Percentiles rank a stretch among this genome's conserved stretches.
These are phyloP conservation scores for Raja brachyura DNA, from an alignment of 2,113 vertebrate species.

Conservation along the genomic window DNA sequence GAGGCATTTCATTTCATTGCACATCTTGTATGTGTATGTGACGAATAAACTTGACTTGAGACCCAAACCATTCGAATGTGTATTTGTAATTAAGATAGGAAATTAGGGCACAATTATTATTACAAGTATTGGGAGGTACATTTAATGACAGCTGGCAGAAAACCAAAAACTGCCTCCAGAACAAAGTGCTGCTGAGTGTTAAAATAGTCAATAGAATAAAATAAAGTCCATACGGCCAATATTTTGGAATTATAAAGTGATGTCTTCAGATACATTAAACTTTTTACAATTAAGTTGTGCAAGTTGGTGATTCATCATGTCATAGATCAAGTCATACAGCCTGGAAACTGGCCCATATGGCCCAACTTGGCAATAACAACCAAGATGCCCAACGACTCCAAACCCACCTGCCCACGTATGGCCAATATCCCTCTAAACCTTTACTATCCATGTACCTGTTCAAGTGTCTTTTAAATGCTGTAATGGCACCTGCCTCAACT, in stretches of 20 bases:
- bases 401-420: no score
- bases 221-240: background rate
- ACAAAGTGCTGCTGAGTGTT: background rate
- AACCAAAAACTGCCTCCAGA: background rate
- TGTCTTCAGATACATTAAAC: background rate
- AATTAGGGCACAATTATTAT: background rate
- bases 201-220: background rate
- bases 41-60: no score
- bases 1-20: no score
- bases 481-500: no score
- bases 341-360: no score
- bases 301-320: background rate
- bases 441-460: no score
- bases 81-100: background rate
- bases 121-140: background rate
- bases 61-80: background rate
- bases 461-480: no score
- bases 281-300: background rate
- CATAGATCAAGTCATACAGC: no score
- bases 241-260: background rate
- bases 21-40: no score
- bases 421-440: no score
- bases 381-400: no score
- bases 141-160: background rate
- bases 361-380: no score